Evolutionary conservation across 2,888 invertebrate species (phyloP), one percentile per base, ranked within the genome.

Genomic region (Nowickia ferox): DNA sequence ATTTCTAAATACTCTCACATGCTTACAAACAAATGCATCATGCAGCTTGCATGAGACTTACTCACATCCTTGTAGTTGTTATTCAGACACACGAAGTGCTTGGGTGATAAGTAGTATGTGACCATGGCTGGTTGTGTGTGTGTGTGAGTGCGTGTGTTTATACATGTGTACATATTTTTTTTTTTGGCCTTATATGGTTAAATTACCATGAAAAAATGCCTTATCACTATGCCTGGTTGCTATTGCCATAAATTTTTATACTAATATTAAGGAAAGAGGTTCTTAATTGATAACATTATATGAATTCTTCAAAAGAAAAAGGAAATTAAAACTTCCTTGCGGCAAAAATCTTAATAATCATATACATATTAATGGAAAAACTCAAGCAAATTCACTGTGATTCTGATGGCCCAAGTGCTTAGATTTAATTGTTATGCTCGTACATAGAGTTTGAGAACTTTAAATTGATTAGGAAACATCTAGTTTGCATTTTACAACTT

Each of bases 161-260:
- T 17, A 15, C 19, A 17, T 9, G 19, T 5, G 2, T 38, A 19
- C 48, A 9, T 66, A 44, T 53, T 9, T 63, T 17, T 9, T 63
- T 17, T 63, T 42, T 71, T 76, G 63, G 68, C 63, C 76, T 76
- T 63, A 71, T 57, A 78, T 77, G 63, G 68, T 63, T 59, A 82
- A 77, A 68, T 75, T 65, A 76, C 63, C 74, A 75, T 74, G 77
- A 83, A 87, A 85, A 72, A 86, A 71, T 75, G 86, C 78, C 81
- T 87, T 87, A 87, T 88, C 88, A 87, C 71, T 78, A 71, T 74
- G 72, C 71, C 59, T 69, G n/a, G 55, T 61, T 65, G 76, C 76
- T 19, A 40, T 30, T 30, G 53, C 48, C 40, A 22, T 13, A 57
- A 19, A 15, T 53, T 44, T 76, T 66, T 55, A 2, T 59, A 11